Base-by-base conservation (phyloP, 2,797 vertebrate species). In the Nyctalus aviator region DNA sequence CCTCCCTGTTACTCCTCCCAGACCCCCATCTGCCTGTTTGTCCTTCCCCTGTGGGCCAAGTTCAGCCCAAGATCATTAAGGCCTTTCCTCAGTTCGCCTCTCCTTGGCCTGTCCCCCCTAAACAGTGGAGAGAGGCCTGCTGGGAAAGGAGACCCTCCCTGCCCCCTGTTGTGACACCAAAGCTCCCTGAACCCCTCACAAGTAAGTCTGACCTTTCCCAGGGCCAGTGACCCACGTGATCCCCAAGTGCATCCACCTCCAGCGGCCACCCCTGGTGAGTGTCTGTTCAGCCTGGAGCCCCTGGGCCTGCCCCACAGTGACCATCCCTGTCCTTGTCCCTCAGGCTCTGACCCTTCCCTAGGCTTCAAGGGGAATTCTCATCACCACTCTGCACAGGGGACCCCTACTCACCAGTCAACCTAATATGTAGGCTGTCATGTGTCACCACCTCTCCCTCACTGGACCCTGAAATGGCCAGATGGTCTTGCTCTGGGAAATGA, bases 221-320 rank as follows among this genome's bases (percentile, higher is more conserved):
- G 71, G 46, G 4, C 25, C 2, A 15, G 32, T 18, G n/a, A 21
- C 50, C 20, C 32, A 6, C 0, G 0, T 2, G 44, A 27, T 44
- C 44, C n/a, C 35, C 27, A 7, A 48, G 72, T 76, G 35, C 35
- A 46, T 15, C 3, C 2, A 21, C 9, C 32, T 13, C 53, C 57
- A 17, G n/a, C 14, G 1, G 4, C 72, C 23, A 69, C 66, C 5
- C 66, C 48, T 1, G 7, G 41, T 94, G 48, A 69, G 48, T 93
- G 18, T 57, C 23, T 44, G 4, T 30, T 18, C 12, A 27, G 5
- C n/a, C 35, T 0, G 0, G 0, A 1, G 4, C 13, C 64, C 32
- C 2, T 2, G 4, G 7, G 9, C 12, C 46, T 20, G 6, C 8
- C 23, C 25, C 25, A 12, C 0, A 6, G 5, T 46, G 4, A 53